Percentiles rank a stretch among this genome's conserved stretches.
Evolutionary conservation across 2,113 vertebrate species (phyloP).

Genomic region (Mormyrus lacerda): DNA sequence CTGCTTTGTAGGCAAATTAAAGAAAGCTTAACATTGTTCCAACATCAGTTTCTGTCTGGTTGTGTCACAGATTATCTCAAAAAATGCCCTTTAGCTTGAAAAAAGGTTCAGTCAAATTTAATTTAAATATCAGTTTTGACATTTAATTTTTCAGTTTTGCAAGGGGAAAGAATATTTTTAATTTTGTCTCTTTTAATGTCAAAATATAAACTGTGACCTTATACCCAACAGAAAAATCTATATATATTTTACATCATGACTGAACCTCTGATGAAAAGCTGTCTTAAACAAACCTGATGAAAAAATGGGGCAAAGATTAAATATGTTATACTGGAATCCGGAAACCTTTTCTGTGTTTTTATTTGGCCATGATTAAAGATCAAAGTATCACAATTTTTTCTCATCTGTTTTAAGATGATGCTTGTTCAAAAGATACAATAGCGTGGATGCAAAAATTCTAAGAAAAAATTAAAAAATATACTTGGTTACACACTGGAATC

Average conservation of each 20-base stretch:
- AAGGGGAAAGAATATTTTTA: background rate
- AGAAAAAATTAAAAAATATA: too few relatives aligned
- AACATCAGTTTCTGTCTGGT: background rate
- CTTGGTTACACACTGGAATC: background rate
- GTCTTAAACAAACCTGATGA: background rate
- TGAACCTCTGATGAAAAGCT: background rate
- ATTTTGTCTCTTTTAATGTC: background rate
- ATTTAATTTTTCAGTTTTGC: background rate
- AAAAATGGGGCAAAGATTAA: background rate
- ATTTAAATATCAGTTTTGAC: background rate
- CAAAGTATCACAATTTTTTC: background rate
- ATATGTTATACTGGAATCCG: background rate
- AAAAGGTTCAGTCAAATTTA: background rate
- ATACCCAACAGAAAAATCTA: background rate
- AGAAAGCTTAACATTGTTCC: background rate
- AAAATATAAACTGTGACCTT: constrained; percentile 1
- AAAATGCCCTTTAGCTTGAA: background rate
- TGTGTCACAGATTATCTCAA: background rate
- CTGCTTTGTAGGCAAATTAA: background rate
- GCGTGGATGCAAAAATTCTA: background rate
- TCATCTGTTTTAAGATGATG: background rate
- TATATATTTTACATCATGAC: background rate
- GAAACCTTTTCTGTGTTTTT: background rate
- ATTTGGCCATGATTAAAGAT: background rate
- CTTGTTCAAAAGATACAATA: background rate